Conservation (phyloP, 2,113 vertebrate species). For the Salvelinus alpinus region DNA sequence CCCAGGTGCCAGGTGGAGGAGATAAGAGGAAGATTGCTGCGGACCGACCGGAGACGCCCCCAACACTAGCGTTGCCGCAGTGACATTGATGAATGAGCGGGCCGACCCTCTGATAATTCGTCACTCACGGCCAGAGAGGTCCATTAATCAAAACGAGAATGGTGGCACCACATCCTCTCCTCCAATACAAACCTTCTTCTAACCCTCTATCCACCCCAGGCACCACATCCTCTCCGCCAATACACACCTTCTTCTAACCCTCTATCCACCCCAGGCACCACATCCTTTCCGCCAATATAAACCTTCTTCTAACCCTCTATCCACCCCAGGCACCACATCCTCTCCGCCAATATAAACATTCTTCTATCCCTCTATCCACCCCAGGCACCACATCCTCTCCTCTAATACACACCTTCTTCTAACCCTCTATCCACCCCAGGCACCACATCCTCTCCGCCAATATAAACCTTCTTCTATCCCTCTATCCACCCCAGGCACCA, state of each 20-base stretch:
- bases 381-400: slow-evolving; percentile 15
- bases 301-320: too few species aligned
- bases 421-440: too few species aligned
- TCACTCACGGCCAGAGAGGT: slow-evolving; percentile 72
- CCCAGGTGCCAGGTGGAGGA: slow-evolving; percentile 53
- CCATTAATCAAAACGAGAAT: slow-evolving; percentile 72
- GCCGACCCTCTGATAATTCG: slow-evolving; percentile 69
- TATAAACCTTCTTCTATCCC: too few species aligned
- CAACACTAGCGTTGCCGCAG: slow-evolving; percentile 32
- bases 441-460: too few species aligned
- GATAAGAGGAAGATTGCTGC: slow-evolving; percentile 49
- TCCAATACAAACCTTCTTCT: too few species aligned
- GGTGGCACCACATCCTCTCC: slow-evolving; percentile 28
- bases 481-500: not conserved
- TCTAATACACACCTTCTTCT: too few species aligned
- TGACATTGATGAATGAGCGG: slow-evolving; percentile 74
- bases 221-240: too few species aligned
- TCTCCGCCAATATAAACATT: too few species aligned
- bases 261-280: not conserved
- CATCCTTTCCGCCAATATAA: slow-evolving; percentile 1
- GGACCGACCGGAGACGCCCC: slow-evolving; percentile 29
- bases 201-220: too few species aligned
- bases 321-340: too few species aligned
- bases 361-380: too few species aligned
- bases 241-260: too few species aligned